phyloP scores from a whole-genome alignment of 2,888 invertebrate species.

The Drosophila putrida region DNA sequence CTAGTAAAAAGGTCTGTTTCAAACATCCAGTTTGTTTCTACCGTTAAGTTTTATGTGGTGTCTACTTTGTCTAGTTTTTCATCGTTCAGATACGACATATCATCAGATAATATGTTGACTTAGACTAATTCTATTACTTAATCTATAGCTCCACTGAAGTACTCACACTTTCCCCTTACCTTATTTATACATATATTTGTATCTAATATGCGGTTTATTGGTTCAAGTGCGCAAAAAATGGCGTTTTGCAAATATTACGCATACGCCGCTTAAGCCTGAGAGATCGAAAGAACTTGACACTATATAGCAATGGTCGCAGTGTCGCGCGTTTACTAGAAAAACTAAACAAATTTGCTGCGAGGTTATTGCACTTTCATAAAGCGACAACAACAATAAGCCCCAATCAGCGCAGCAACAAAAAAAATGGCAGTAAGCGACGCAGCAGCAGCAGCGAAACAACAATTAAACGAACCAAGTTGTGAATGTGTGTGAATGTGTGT shows the following conservation, averaged over 20 bases:
- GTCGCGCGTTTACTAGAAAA: slow-evolving; percentile 25
- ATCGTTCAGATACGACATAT: too few relatives aligned
- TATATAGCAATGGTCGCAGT: slow-evolving; percentile 18
- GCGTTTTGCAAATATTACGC: slow-evolving; percentile 24
- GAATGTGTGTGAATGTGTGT: slow-evolving; percentile 41
- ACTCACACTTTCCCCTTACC: slow-evolving; percentile 3
- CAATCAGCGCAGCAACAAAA: slow-evolving; percentile 34
- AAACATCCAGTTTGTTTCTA: too few relatives aligned
- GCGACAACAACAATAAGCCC: slow-evolving; percentile 20
- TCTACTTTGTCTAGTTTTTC: too few relatives aligned
- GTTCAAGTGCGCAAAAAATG: slow-evolving; percentile 27
- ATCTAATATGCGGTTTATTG: slow-evolving; percentile 14
- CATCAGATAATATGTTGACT: too few relatives aligned
- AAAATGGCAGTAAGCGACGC: slow-evolving; percentile 59
- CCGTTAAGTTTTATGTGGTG: too few relatives aligned
- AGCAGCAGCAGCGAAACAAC: slow-evolving; percentile 48
- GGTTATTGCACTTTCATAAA: slow-evolving; percentile 78
- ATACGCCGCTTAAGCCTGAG: slow-evolving; percentile 35
- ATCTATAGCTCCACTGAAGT: neutral
- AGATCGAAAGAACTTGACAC: slow-evolving; percentile 12
- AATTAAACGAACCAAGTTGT: slow-evolving; percentile 52
- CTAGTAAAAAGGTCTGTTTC: too few relatives aligned
- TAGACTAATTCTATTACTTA: too few relatives aligned
- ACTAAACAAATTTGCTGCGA: slow-evolving; percentile 51
- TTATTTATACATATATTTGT: neutral